Conservation (phyloP, 2,888 invertebrate species). For the Andricus quercusramuli region DNA sequence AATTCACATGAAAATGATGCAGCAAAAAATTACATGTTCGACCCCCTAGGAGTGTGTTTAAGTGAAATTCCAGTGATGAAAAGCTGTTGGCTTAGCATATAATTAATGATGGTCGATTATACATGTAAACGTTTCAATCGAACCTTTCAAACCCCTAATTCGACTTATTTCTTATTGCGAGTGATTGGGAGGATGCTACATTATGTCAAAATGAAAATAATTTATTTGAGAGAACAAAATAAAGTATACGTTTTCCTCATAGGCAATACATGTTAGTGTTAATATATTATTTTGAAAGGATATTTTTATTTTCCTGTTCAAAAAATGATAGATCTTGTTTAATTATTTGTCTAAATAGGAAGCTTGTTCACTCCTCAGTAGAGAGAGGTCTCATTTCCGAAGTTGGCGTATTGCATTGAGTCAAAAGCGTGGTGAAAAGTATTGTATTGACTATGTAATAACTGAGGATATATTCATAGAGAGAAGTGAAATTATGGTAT, state of each 20-base stretch:
- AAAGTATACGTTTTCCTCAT: no score
- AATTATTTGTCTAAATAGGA: not conserved
- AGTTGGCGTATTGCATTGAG: not conserved
- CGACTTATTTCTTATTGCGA: constrained; percentile 9
- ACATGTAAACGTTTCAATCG: constrained; percentile 26
- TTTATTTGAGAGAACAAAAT: not conserved
- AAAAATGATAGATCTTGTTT: not conserved
- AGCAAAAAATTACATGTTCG: not conserved
- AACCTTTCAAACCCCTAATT: not conserved
- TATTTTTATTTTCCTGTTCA: not conserved
- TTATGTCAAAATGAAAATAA: not conserved
- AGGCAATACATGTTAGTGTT: no score
- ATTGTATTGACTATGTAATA: not conserved
- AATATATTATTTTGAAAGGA: not conserved
- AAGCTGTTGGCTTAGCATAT: constrained; percentile 12
- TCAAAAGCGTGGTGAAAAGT: not conserved
- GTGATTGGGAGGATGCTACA: not conserved
- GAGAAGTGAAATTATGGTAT: not conserved
- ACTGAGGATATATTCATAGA: not conserved
- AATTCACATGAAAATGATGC: constrained; percentile 22
- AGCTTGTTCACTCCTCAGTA: not conserved
- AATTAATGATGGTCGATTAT: constrained; percentile 16
- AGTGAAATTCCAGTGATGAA: constrained; percentile 10
- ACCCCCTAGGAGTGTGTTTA: constrained; percentile 2
- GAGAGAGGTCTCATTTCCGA: not conserved